phyloP scores from a whole-genome alignment of 2,797 vertebrate species.

The Coranthus polyacanthus region DNA sequence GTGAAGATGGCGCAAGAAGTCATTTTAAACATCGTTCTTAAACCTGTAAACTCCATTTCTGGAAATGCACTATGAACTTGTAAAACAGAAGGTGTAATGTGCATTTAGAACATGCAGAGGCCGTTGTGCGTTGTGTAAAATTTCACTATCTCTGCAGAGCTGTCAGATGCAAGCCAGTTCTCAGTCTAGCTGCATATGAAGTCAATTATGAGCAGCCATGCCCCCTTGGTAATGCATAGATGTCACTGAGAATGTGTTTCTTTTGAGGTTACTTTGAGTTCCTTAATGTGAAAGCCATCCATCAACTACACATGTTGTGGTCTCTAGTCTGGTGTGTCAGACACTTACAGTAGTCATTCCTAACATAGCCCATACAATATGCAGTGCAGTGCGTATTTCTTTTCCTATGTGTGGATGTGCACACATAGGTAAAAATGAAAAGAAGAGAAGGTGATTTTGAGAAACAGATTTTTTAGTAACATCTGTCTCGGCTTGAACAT shows the following conservation, averaged over 20 bases:
- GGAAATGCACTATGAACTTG: not conserved
- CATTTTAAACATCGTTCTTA: not conserved
- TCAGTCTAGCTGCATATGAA: constrained; percentile 64
- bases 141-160: constrained; percentile 59
- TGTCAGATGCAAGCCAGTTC: constrained; percentile 75
- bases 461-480: no score
- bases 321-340: constrained; percentile 62
- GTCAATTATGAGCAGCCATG: constrained; percentile 73
- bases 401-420: no score
- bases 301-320: constrained; percentile 72
- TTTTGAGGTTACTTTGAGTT: constrained; percentile 70
- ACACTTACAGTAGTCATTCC: constrained; percentile 50
- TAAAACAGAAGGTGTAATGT: constrained; percentile 25
- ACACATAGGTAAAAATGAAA: no score
- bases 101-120: constrained; percentile 25
- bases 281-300: constrained; percentile 74
- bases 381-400: constrained; percentile 9
- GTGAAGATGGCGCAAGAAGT: not conserved
- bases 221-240: constrained; percentile 38
- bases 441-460: no score
- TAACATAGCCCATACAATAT: constrained; percentile 32
- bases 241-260: constrained; percentile 67
- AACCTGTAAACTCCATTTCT: not conserved
- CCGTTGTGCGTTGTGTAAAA: constrained; percentile 49
- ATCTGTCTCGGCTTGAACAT: no score